phyloP scores from a whole-genome alignment of 2,888 invertebrate genomes.

The Heteropelma amictum region DNA sequence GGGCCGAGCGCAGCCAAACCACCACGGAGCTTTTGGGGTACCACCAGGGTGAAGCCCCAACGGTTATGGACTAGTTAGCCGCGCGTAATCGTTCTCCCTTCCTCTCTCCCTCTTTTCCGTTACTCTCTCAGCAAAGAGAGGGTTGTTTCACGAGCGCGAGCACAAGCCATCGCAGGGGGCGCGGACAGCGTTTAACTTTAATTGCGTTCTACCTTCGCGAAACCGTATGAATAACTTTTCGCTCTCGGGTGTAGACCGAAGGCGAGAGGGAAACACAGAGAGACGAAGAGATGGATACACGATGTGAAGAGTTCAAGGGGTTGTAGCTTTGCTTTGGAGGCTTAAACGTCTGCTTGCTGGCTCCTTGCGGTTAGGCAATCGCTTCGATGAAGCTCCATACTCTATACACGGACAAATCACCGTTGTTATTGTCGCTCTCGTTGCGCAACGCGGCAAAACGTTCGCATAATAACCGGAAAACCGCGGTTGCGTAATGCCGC shows the following conservation, averaged over 20 bases:
- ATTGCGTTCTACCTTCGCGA: constrained; percentile 70
- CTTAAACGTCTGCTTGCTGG: constrained; percentile 55
- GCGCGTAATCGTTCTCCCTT: constrained; percentile 27
- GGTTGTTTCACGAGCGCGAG: constrained; percentile 40
- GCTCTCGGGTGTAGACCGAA: constrained; percentile 53
- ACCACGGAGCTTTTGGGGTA: constrained; percentile 52
- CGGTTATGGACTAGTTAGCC: constrained; percentile 67
- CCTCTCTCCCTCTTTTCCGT: background rate
- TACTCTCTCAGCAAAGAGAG: constrained; percentile 32
- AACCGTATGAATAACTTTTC: constrained; percentile 69
- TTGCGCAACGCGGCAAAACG: constrained; percentile 37
- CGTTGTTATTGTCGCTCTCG: constrained; percentile 8
- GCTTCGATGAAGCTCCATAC: constrained; percentile 51
- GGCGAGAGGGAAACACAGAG: background rate
- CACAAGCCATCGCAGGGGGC: constrained; percentile 46
- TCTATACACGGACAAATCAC: constrained; percentile 2
- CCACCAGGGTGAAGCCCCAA: constrained; percentile 58
- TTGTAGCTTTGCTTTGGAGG: constrained; percentile 20
- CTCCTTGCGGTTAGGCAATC: constrained; percentile 68
- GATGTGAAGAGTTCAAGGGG: background rate
- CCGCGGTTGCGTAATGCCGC: constrained; percentile 31
- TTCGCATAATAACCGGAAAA: constrained; percentile 24
- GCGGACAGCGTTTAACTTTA: constrained; percentile 72
- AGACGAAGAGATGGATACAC: background rate
- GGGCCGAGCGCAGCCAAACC: constrained; percentile 36